Evolutionary conservation across 64 coral and sea anemone genomes (phyloP).

Genomic region (Montipora foliosa): DNA sequence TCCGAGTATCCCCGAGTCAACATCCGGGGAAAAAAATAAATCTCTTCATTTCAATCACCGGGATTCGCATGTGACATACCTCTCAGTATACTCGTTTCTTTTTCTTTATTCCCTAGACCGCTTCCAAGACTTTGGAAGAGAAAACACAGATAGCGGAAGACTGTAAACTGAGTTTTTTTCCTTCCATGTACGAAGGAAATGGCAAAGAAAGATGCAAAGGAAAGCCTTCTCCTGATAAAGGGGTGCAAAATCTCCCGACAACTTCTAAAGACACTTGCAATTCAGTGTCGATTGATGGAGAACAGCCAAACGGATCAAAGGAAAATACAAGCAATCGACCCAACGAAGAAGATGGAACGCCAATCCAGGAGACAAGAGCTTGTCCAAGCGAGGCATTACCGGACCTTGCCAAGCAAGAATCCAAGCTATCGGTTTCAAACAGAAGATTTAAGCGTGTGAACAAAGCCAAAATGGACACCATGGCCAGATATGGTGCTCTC

Average conservation of each 20-base stretch:
- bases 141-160: background rate
- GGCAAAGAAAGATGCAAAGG: background rate
- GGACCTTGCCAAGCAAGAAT: background rate
- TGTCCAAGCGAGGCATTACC: background rate
- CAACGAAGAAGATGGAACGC: background rate
- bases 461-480: background rate
- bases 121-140: background rate
- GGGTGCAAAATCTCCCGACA: background rate
- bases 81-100: background rate
- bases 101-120: background rate
- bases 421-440: background rate
- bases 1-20: too few relatives aligned
- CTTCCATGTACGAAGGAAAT: slow-evolving; percentile 2
- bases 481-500: background rate
- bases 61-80: too few relatives aligned
- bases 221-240: background rate
- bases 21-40: too few relatives aligned
- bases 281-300: background rate
- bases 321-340: background rate
- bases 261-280: background rate
- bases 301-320: background rate
- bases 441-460: background rate
- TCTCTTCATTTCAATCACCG: too few relatives aligned
- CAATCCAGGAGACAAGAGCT: background rate
- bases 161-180: background rate